A percentile compares a stretch with the other conserved stretches of the same genome.
These are phyloP conservation scores for Atherinosoma microstoma DNA, from an alignment of 2,797 vertebrate genomes.

Conservation along the genomic window DNA sequence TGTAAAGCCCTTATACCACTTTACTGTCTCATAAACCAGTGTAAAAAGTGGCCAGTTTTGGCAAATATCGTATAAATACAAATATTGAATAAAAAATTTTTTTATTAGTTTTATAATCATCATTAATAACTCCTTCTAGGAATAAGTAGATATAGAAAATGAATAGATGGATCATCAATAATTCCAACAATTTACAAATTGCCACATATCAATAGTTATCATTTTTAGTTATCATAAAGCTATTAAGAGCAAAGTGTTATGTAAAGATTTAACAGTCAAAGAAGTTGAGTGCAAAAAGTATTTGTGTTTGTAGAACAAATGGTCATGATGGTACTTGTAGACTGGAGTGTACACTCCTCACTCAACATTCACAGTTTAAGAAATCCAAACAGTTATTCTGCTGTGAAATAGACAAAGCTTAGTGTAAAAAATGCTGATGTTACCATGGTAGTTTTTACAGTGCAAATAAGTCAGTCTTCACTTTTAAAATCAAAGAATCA, in stretches of 20 bases:
- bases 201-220: not conserved
- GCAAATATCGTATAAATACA: slow-evolving; percentile 5
- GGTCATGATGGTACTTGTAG: not conserved
- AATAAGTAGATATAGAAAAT: not conserved
- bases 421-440: not conserved
- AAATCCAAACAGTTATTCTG: slow-evolving; percentile 11
- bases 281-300: slow-evolving; percentile 19
- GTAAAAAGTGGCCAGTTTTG: slow-evolving; percentile 19
- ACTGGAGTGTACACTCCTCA: slow-evolving; percentile 1
- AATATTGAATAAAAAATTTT: slow-evolving; percentile 18
- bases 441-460: slow-evolving; percentile 3
- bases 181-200: too few species aligned
- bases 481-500: slow-evolving; percentile 18
- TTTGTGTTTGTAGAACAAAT: not conserved
- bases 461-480: not conserved
- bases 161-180: too few species aligned
- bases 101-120: not conserved
- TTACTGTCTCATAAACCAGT: not conserved
- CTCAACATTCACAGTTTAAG: slow-evolving; percentile 13
- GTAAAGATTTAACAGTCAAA: slow-evolving; percentile 18
- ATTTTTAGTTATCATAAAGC: slow-evolving; percentile 15
- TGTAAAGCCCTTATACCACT: not conserved
- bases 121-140: not conserved
- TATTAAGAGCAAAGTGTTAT: not conserved
- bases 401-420: slow-evolving; percentile 17